Percentiles rank a stretch among this genome's conserved stretches.
Conservation (phyloP, 2,797 vertebrate species). For the Chrysolophus pictus region DNA sequence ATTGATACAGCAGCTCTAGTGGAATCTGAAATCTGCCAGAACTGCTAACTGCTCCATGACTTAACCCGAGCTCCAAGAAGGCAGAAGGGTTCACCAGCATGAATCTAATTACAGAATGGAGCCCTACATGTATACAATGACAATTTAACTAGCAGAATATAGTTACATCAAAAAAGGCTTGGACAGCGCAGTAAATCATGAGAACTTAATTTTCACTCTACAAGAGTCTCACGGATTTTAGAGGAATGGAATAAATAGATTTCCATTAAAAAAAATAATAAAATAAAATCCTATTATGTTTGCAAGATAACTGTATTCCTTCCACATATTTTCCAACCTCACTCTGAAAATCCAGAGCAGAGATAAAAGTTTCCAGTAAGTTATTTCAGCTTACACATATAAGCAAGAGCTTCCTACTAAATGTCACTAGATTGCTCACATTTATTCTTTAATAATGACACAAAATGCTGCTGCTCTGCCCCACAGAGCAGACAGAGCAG, state of each 20-base stretch:
- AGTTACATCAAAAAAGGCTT: neutral
- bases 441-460: neutral
- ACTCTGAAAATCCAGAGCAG: neutral
- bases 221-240: neutral
- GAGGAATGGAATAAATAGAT: neutral
- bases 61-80: conserved; percentile 41
- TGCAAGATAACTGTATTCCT: neutral
- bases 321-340: neutral
- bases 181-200: neutral
- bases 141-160: neutral
- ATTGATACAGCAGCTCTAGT: neutral
- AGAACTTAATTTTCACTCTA: neutral
- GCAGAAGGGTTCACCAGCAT: conserved; percentile 53
- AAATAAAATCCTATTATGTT: neutral
- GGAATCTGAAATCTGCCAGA: neutral
- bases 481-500: neutral
- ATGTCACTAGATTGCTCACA: neutral
- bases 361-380: neutral
- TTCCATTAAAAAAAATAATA: neutral
- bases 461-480: neutral
- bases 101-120: conserved; percentile 26
- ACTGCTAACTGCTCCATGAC: conserved; percentile 1
- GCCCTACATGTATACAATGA: neutral
- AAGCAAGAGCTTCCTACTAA: neutral
- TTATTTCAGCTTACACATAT: neutral